Percentiles rank a stretch among this genome's conserved stretches.
Conservation (phyloP, 2,113 vertebrate species). For the Vanacampus margaritifer region DNA sequence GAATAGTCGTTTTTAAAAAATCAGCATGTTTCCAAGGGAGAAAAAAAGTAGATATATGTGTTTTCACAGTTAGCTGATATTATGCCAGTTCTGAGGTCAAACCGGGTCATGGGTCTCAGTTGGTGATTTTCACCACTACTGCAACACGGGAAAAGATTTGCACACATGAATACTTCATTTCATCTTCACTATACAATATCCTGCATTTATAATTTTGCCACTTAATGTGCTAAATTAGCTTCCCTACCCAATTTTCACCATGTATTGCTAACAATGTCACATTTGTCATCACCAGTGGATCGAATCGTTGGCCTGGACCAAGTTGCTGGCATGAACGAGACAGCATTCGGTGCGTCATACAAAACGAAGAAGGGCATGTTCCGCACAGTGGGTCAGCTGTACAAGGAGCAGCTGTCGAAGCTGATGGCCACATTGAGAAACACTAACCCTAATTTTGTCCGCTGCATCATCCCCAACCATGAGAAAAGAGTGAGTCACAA, state of each 20-base stretch:
- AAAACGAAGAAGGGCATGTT: conserved; percentile 99
- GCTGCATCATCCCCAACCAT: conserved; percentile 98
- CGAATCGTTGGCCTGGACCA: conserved; percentile 97
- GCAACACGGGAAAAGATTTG: conserved; percentile 17
- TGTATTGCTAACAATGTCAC: neutral
- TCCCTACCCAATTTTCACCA: neutral
- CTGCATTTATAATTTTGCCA: neutral
- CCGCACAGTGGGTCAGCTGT: conserved; percentile 91
- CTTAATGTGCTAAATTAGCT: neutral
- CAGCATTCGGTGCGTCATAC: conserved; percentile 89
- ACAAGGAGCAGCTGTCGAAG: conserved; percentile 95
- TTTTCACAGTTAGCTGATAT: neutral
- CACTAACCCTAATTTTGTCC: conserved; percentile 97
- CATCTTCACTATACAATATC: neutral
- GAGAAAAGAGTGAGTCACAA: conserved; percentile 84
- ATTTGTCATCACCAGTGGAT: conserved; percentile 77
- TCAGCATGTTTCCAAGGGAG: neutral
- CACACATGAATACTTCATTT: neutral
- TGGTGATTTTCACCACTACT: neutral
- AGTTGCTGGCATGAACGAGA: conserved; percentile 95
- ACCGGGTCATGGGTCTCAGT: conserved; percentile 13
- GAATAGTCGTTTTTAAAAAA: neutral
- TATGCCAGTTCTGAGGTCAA: neutral
- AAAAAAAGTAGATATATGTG: neutral
- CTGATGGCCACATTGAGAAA: conserved; percentile 96